A percentile compares a stretch with the other conserved stretches of the same genome.
These are phyloP conservation scores for Peromyscus leucopus DNA, from an alignment of 2,113 vertebrate species.

Conservation along the genomic window DNA sequence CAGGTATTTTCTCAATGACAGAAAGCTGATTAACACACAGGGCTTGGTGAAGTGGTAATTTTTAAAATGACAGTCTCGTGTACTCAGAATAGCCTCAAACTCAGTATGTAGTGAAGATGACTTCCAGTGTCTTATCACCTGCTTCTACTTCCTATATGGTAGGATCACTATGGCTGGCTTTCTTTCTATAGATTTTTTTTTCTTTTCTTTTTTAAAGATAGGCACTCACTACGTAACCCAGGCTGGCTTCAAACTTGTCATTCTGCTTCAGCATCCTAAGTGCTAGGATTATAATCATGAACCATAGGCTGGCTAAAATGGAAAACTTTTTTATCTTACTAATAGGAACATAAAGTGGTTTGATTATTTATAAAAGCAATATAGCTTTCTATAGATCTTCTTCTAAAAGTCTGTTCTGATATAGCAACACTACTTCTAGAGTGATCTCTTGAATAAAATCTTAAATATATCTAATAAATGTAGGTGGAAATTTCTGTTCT, in stretches of 20 bases:
- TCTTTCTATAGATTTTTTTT: not conserved
- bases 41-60: not conserved
- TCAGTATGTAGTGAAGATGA: not conserved
- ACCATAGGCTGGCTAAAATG: not conserved
- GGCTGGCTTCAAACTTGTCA: not conserved
- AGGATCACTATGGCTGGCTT: not conserved
- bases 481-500: too few species aligned
- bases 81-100: not conserved
- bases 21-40: not conserved
- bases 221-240: not conserved
- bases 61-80: not conserved
- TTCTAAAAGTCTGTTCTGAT: not conserved
- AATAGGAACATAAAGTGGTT: constrained; percentile 26
- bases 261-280: not conserved
- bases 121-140: not conserved
- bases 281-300: not conserved
- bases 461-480: not conserved
- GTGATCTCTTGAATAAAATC: not conserved
- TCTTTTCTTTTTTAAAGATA: not conserved
- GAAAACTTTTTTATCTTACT: constrained; percentile 11
- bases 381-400: not conserved
- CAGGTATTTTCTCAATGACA: not conserved
- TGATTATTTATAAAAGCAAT: constrained; percentile 18
- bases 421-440: constrained; percentile 14
- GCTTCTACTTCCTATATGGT: not conserved